Evolutionary conservation across 2,113 vertebrate genomes (phyloP).

Genomic region (Tapirus terrestris): DNA sequence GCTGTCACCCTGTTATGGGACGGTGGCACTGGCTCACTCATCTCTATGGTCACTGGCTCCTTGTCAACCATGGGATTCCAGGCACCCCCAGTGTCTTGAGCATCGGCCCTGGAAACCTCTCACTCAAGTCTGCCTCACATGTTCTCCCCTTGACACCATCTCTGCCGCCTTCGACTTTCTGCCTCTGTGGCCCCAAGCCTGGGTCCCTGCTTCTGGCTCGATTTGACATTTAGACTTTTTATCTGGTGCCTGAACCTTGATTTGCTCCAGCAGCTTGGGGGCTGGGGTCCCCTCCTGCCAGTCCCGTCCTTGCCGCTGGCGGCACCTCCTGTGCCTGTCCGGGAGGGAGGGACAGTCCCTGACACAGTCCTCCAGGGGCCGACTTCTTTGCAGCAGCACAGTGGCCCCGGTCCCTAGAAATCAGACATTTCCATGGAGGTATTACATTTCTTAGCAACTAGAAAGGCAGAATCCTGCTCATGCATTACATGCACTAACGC

Average conservation of each 20-base stretch:
- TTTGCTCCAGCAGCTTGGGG: no score
- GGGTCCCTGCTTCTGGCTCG: neutral
- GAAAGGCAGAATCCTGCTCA: accelerated
- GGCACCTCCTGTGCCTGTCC: neutral
- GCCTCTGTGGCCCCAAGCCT: neutral
- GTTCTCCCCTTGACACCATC: neutral
- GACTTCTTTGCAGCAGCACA: neutral
- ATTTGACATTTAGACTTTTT: neutral
- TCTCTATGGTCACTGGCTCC: neutral
- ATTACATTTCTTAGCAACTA: neutral
- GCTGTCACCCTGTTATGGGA: accelerated
- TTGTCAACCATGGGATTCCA: accelerated
- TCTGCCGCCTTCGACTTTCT: neutral
- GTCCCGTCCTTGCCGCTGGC: neutral
- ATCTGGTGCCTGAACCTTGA: no score
- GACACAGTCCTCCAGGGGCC: accelerated
- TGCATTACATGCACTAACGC: accelerated
- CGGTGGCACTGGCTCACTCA: neutral
- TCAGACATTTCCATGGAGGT: neutral
- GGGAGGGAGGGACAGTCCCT: no score
- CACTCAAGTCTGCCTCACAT: accelerated
- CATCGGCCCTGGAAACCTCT: accelerated
- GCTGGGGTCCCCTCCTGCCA: no score
- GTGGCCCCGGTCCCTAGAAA: no score
- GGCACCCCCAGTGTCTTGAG: neutral